phyloP scores from a whole-genome alignment of 2,113 vertebrate species.

The Sander vitreus region DNA sequence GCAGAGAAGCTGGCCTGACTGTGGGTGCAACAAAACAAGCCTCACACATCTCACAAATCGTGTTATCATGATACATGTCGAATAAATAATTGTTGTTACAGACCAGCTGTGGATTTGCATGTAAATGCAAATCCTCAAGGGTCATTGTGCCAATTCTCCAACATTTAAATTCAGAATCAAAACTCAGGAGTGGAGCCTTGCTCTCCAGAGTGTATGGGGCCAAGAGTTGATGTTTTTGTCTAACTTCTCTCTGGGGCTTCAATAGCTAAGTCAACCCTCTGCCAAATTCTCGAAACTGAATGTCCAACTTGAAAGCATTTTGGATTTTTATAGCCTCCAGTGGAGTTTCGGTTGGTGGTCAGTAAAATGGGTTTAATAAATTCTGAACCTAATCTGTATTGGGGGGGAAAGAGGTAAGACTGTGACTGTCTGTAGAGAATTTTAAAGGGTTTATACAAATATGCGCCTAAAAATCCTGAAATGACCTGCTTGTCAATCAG shows the following conservation, averaged over 20 bases:
- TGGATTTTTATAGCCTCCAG: conserved; percentile 35
- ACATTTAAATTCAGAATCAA: conserved; percentile 70
- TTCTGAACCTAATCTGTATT: conserved; percentile 59
- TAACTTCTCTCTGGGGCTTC: conserved; percentile 26
- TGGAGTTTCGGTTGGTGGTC: conserved; percentile 41
- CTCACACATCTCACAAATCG: conserved; percentile 60
- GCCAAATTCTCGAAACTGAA: conserved; percentile 58
- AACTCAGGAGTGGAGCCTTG: conserved; percentile 46
- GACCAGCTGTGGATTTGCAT: conserved; percentile 77
- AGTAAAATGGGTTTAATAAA: conserved; percentile 52
- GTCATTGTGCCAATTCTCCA: conserved; percentile 59
- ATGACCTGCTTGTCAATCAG: conserved; percentile 72
- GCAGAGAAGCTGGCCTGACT: conserved; percentile 38
- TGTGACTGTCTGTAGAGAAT: conserved; percentile 55
- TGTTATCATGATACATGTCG: conserved; percentile 70
- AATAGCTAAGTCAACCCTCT: conserved; percentile 33
- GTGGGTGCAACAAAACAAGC: conserved; percentile 54
- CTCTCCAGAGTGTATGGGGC: conserved; percentile 45
- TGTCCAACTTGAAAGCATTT: conserved; percentile 55
- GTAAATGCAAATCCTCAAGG: conserved; percentile 71
- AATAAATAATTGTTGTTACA: conserved; percentile 71
- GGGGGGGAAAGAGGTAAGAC: conserved; percentile 27
- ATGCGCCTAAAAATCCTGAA: conserved; percentile 54
- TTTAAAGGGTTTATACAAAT: conserved; percentile 69
- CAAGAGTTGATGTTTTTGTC: conserved; percentile 58